phyloP scores from a whole-genome alignment of 2,113 vertebrate species.

The Pachypanchax playfairii region DNA sequence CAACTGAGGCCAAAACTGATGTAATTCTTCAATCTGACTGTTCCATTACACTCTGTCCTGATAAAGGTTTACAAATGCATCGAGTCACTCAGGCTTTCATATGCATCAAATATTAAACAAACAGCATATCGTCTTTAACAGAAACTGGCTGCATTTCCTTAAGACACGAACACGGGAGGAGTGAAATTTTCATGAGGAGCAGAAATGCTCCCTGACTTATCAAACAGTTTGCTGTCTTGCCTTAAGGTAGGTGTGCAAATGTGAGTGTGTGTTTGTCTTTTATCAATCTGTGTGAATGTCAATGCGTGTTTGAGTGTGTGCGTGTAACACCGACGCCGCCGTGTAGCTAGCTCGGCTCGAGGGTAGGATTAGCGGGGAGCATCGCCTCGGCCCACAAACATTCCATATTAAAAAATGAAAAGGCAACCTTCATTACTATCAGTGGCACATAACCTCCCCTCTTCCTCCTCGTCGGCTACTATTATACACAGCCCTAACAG shows the following conservation, averaged over 20 bases:
- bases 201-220: slow-evolving; percentile 74
- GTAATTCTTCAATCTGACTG: slow-evolving; percentile 31
- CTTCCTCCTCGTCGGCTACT: slow-evolving; percentile 66
- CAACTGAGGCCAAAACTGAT: neutral
- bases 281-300: slow-evolving; percentile 67
- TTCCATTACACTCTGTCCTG: slow-evolving; percentile 39
- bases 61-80: slow-evolving; percentile 60
- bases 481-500: slow-evolving; percentile 75
- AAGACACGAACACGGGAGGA: slow-evolving; percentile 61
- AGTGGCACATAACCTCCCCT: slow-evolving; percentile 75
- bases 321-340: slow-evolving; percentile 61
- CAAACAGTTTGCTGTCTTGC: slow-evolving; percentile 74
- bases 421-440: slow-evolving; percentile 82
- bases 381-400: slow-evolving; percentile 78
- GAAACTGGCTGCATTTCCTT: slow-evolving; percentile 55
- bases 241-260: slow-evolving; percentile 62
- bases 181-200: slow-evolving; percentile 70
- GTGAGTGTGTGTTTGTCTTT: slow-evolving; percentile 49
- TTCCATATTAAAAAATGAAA: slow-evolving; percentile 82
- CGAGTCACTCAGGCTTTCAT: slow-evolving; percentile 33
- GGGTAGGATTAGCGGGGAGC: slow-evolving; percentile 79
- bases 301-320: slow-evolving; percentile 43
- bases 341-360: slow-evolving; percentile 71
- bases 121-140: slow-evolving; percentile 52
- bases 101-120: slow-evolving; percentile 58